Base-by-base conservation (phyloP, 30 jellyfish, hydroid and myxozoan genomes). In the Aurelia aurita region DNA sequence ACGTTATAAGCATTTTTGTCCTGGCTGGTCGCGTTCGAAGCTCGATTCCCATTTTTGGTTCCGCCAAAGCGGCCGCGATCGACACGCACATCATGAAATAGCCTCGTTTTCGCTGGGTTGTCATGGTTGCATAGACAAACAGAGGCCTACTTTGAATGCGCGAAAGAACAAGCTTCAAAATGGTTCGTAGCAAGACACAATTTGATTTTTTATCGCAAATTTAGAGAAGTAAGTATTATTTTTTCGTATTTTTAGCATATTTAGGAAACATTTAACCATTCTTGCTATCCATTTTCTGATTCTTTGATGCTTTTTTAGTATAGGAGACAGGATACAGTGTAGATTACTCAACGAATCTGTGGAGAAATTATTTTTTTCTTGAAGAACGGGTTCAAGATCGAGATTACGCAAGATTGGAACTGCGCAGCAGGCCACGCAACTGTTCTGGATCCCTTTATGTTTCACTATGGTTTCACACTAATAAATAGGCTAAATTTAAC, bases 41-140 rank as follows among this genome's bases (percentile, higher is more conserved):
- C 79, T 67, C 79, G 27, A 4, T 32, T 32, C 27, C 9, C 58
- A 67, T 67, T 67, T 26, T 67, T 67, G 74, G 74, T 28, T 28
- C 58, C 79, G 58, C 29, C 4, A 67, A 14, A 15, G 79, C 79
- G 79, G 61, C 61, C 22, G 27, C 21, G 27, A 19, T 27, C 59
- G 61, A 26, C 18, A 19, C 58, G 79, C 13, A 67, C 58, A 32
- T 67, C 79, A 1, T 67, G 29, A 32, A 67, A 67, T 2, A 8
- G 58, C 79, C 79, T 67, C 79, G 79, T 67, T 67, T 67, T 67
- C 58, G 79, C 79, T 67, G 79, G 10, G 79, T 67, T 67, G 58
- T 67, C 79, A 67, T 67, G 79, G 79, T 67, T 67, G 79, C 79
- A 67, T 15, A 67, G 5, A 1, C 58, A 67, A 67, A 67, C 58